Percentiles rank a stretch among this genome's conserved stretches.
These are phyloP conservation scores for Lycodopsis pacificus DNA, from an alignment of 2,797 vertebrate species.

Conservation along the genomic window DNA sequence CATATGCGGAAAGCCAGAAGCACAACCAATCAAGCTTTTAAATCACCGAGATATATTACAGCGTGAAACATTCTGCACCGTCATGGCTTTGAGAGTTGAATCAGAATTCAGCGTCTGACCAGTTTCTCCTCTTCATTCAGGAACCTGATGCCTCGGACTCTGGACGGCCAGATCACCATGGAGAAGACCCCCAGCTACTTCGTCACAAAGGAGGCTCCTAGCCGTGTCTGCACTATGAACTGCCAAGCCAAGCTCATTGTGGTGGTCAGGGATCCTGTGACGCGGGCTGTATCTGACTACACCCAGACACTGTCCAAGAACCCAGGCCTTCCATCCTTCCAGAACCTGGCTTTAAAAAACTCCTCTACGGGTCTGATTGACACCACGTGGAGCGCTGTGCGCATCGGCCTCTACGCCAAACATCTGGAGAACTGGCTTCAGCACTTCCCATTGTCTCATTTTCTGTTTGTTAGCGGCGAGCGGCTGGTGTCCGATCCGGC, in stretches of 20 bases:
- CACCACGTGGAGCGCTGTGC: conserved; percentile 92
- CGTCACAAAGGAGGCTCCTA: conserved; percentile 91
- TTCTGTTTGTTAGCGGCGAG: conserved; percentile 95
- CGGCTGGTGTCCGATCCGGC: conserved; percentile 92
- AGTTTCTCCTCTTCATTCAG: conserved; percentile 70
- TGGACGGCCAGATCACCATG: conserved; percentile 96
- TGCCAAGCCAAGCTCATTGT: conserved; percentile 92
- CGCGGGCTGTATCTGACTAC: conserved; percentile 93
- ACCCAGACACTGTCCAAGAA: conserved; percentile 94
- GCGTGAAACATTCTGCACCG: background rate
- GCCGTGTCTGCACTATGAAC: conserved; percentile 89
- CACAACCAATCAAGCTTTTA: background rate
- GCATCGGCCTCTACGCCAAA: conserved; percentile 94
- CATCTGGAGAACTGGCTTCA: conserved; percentile 95
- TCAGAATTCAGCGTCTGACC: conserved; percentile 17
- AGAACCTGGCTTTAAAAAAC: conserved; percentile 91
- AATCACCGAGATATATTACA: background rate
- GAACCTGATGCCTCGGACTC: conserved; percentile 92
- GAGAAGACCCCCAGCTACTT: conserved; percentile 98
- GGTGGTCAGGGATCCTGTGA: conserved; percentile 94
- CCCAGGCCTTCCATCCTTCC: conserved; percentile 91
- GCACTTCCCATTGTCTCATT: conserved; percentile 90
- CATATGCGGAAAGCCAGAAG: background rate
- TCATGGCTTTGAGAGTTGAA: background rate
- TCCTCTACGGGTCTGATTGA: conserved; percentile 88